Conservation (phyloP, 2,888 invertebrate genomes). For the Platerodrilus igneus region DNA sequence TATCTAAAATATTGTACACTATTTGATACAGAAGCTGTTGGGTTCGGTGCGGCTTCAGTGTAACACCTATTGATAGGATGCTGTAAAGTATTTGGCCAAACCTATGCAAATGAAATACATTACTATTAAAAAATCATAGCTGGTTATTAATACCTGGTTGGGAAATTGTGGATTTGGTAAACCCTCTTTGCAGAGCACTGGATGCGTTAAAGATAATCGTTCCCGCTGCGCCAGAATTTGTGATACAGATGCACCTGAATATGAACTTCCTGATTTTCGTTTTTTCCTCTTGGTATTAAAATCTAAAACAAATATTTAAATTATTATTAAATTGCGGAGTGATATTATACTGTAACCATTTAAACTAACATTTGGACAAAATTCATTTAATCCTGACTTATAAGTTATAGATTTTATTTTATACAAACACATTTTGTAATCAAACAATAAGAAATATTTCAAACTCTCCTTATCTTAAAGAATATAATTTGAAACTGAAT, state of each 20-base stretch:
- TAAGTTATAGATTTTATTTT: too few relatives aligned
- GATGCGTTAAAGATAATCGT: conserved; percentile 52
- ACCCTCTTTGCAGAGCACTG: conserved; percentile 46
- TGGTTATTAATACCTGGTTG: conserved; percentile 35
- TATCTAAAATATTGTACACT: conserved; percentile 40
- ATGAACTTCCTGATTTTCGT: conserved; percentile 57
- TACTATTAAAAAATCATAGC: neutral
- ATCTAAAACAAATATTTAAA: conserved; percentile 9
- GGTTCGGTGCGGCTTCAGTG: conserved; percentile 38
- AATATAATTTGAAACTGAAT: too few relatives aligned
- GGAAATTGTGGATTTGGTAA: conserved; percentile 40
- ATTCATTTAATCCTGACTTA: too few relatives aligned
- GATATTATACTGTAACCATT: neutral
- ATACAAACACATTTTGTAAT: too few relatives aligned
- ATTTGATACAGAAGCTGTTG: conserved; percentile 35
- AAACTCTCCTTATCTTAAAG: too few relatives aligned
- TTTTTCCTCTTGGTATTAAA: conserved; percentile 57
- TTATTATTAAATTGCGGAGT: conserved; percentile 5
- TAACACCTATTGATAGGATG: conserved; percentile 31
- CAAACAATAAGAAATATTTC: too few relatives aligned
- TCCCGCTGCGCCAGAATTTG: conserved; percentile 64
- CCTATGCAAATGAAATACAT: conserved; percentile 28
- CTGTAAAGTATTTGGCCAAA: conserved; percentile 36
- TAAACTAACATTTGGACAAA: too few relatives aligned
- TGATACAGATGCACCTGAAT: conserved; percentile 60